phyloP scores from a whole-genome alignment of 2,888 invertebrate genomes.

The Tenthredo distinguenda region DNA sequence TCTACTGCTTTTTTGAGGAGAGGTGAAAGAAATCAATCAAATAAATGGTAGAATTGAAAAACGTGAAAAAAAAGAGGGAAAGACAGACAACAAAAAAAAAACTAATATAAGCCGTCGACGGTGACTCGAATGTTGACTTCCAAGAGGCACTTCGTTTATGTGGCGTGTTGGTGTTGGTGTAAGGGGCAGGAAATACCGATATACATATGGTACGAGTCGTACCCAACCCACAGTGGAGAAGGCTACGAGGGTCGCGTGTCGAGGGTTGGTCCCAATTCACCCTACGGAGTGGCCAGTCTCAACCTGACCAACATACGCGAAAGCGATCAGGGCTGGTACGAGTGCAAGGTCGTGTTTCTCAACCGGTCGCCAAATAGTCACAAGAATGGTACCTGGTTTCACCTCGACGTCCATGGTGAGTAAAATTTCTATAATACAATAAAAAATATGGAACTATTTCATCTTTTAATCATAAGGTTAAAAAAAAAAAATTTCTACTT shows the following conservation, averaged over 20 bases:
- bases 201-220: constrained; percentile 99
- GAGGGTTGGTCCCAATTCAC: constrained; percentile 92
- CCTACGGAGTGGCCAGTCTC: constrained; percentile 95
- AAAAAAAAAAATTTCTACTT: background rate
- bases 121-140: constrained; percentile 44
- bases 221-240: constrained; percentile 97
- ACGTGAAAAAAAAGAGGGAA: background rate
- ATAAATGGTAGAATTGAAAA: background rate
- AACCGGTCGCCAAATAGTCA: constrained; percentile 95
- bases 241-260: constrained; percentile 96
- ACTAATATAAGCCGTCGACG: background rate
- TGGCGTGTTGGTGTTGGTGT: constrained; percentile 75
- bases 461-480: background rate
- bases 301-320: constrained; percentile 97
- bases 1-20: background rate
- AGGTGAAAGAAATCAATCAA: background rate
- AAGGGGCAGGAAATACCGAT: constrained; percentile 98
- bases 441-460: background rate
- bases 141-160: constrained; percentile 68
- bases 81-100: background rate
- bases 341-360: constrained; percentile 96
- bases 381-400: constrained; percentile 98
- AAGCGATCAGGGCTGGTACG: constrained; percentile 98
- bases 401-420: constrained; percentile 94
- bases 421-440: constrained; percentile 39